A percentile compares a stretch with the other conserved stretches of the same genome.
Conservation (phyloP, 2,797 vertebrate species). For the Acrossocheilus fasciatus region DNA sequence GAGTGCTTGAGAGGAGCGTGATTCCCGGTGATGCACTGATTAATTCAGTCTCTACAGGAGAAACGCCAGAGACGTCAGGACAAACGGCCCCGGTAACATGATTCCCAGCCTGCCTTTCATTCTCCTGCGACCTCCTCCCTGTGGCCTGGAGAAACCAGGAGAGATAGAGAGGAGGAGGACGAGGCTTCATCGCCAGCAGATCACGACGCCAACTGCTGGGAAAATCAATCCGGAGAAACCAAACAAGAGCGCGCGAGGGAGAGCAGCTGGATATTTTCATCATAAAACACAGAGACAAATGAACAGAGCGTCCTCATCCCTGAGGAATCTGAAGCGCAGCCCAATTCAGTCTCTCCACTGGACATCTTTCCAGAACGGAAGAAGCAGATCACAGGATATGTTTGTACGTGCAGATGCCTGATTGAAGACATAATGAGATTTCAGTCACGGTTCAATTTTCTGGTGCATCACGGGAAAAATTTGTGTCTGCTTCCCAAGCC, state of each 20-base stretch:
- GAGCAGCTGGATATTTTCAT: constrained; percentile 34
- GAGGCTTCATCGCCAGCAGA: not conserved
- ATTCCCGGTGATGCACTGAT: constrained; percentile 37
- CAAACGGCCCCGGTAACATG: constrained; percentile 44
- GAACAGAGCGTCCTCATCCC: constrained; percentile 22
- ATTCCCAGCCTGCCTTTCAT: constrained; percentile 41
- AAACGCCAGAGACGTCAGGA: constrained; percentile 20
- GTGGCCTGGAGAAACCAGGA: constrained; percentile 45
- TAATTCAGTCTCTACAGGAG: constrained; percentile 45
- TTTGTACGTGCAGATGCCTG: not conserved
- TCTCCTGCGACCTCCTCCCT: constrained; percentile 47
- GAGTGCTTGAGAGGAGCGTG: not conserved
- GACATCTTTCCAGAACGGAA: not conserved
- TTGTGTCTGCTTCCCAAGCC: not conserved
- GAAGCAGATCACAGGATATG: not conserved
- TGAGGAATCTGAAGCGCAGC: constrained; percentile 9
- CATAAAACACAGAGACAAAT: constrained; percentile 41
- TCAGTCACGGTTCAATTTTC: not conserved
- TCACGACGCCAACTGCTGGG: not conserved
- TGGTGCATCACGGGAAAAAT: not conserved
- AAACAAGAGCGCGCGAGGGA: constrained; percentile 4
- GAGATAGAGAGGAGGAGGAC: constrained; percentile 38
- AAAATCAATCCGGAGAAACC: constrained; percentile 55
- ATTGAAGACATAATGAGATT: not conserved
- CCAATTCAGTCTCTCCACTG: not conserved